phyloP scores from a whole-genome alignment of 2,888 invertebrate species.

The Melipona bicolor region DNA sequence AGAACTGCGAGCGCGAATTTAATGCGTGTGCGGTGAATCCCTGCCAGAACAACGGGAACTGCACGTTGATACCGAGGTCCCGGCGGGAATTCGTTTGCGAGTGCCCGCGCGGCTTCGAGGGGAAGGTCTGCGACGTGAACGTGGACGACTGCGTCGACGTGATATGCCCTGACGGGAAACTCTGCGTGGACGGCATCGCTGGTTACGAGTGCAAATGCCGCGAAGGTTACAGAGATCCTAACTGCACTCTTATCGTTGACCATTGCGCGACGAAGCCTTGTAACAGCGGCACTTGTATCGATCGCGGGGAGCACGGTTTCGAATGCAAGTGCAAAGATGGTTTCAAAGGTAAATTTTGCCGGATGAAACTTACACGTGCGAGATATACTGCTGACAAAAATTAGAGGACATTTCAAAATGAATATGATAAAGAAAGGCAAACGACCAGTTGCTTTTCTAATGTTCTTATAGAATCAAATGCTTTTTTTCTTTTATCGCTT shows the following conservation, averaged over 20 bases:
- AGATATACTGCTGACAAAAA: not conserved
- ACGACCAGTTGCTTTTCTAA: too few relatives aligned
- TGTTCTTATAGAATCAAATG: too few relatives aligned
- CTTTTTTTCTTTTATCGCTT: too few relatives aligned
- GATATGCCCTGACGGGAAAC: conserved; percentile 85
- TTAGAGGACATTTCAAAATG: too few relatives aligned
- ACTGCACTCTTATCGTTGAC: conserved; percentile 86
- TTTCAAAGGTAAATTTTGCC: conserved; percentile 86
- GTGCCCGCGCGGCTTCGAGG: conserved; percentile 88
- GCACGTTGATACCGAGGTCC: conserved; percentile 84
- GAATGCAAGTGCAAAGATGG: conserved; percentile 90
- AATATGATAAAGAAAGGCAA: too few relatives aligned
- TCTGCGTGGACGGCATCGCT: conserved; percentile 86
- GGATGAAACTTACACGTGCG: not conserved
- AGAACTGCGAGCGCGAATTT: conserved; percentile 86
- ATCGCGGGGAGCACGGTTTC: conserved; percentile 87
- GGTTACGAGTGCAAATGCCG: conserved; percentile 87
- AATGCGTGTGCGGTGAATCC: conserved; percentile 86
- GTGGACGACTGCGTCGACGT: conserved; percentile 88
- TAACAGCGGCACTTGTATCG: conserved; percentile 90
- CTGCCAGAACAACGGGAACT: conserved; percentile 88
- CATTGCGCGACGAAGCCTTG: conserved; percentile 89
- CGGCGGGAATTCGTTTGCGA: conserved; percentile 86
- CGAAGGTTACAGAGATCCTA: conserved; percentile 86
- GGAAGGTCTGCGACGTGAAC: conserved; percentile 87